These are phyloP conservation scores for Rosalia funebris DNA, from an alignment of 2,888 invertebrate species.

Conservation along the genomic window DNA sequence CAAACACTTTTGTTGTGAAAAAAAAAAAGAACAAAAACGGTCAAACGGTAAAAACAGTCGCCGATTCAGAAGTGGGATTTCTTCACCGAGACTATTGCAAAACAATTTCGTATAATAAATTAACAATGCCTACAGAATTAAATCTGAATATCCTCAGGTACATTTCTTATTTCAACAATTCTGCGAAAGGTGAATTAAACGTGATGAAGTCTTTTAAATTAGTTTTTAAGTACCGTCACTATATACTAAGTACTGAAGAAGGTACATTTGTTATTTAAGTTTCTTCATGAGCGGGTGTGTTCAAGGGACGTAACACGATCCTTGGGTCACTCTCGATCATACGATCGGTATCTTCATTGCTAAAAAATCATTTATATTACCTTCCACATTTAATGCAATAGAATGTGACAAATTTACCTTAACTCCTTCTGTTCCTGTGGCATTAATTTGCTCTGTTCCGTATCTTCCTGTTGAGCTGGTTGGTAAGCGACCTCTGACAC, in stretches of 20 bases:
- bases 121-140: too few relatives aligned
- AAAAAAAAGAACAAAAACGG: too few relatives aligned
- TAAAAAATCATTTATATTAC: slow-evolving; percentile 38
- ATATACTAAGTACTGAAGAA: slow-evolving; percentile 23
- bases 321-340: slow-evolving; percentile 79
- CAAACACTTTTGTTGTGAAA: too few relatives aligned
- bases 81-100: too few relatives aligned
- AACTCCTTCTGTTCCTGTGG: slow-evolving; percentile 73
- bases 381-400: not conserved
- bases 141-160: too few relatives aligned
- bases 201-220: slow-evolving; percentile 28
- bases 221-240: slow-evolving; percentile 20
- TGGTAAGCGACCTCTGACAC: slow-evolving; percentile 74
- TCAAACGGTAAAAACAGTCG: too few relatives aligned
- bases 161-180: slow-evolving; percentile 17
- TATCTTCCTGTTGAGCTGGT: slow-evolving; percentile 73
- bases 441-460: slow-evolving; percentile 80
- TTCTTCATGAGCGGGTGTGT: slow-evolving; percentile 67
- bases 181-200: slow-evolving; percentile 14
- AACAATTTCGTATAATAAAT: too few relatives aligned
- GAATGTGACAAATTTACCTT: slow-evolving; percentile 64
- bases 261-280: slow-evolving; percentile 49
- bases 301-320: slow-evolving; percentile 73
- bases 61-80: too few relatives aligned
- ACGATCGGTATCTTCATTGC: slow-evolving; percentile 76